Conservation (phyloP, 2,797 vertebrate species). For the Lindbergichthys nudifrons region DNA sequence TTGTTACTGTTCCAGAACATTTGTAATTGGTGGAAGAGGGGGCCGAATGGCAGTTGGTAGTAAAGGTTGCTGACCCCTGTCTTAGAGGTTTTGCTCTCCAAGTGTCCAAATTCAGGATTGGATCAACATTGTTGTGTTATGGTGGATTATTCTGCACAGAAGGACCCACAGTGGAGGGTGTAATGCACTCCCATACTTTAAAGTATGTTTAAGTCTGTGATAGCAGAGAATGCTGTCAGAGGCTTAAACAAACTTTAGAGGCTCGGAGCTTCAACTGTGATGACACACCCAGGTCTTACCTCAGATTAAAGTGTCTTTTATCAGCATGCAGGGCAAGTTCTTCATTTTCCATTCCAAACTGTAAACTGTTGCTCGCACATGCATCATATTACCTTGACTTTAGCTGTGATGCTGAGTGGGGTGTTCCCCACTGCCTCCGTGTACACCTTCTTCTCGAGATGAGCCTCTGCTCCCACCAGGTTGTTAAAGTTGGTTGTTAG, state of each 20-base stretch:
- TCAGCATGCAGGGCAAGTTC: conserved; percentile 15
- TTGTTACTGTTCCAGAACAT: too few relatives aligned
- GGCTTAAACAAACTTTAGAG: conserved; percentile 42
- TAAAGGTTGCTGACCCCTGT: too few relatives aligned
- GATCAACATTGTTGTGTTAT: too few relatives aligned
- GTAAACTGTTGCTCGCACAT: background rate
- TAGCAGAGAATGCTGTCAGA: conserved; percentile 36
- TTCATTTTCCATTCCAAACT: background rate
- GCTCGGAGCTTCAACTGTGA: conserved; percentile 50
- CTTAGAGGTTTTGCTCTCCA: too few relatives aligned
- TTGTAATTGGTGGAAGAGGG: too few relatives aligned
- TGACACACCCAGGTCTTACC: conserved; percentile 47
- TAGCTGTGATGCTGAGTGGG: conserved; percentile 93
- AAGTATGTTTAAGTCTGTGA: too few relatives aligned
- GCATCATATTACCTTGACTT: conserved; percentile 89
- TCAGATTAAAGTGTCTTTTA: conserved; percentile 58
- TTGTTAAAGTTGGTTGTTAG: conserved; percentile 92
- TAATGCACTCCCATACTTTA: too few relatives aligned
- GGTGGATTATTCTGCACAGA: conserved; percentile 7
- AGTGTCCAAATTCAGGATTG: too few relatives aligned
- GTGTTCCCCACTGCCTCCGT: conserved; percentile 86
- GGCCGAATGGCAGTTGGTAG: too few relatives aligned
- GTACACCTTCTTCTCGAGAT: conserved; percentile 93
- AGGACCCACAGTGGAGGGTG: conserved; percentile 30
- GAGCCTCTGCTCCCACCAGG: conserved; percentile 91